Evolutionary conservation across 2,797 vertebrate species (phyloP), one percentile per base, ranked within the genome.

Genomic region (Sparus aurata): DNA sequence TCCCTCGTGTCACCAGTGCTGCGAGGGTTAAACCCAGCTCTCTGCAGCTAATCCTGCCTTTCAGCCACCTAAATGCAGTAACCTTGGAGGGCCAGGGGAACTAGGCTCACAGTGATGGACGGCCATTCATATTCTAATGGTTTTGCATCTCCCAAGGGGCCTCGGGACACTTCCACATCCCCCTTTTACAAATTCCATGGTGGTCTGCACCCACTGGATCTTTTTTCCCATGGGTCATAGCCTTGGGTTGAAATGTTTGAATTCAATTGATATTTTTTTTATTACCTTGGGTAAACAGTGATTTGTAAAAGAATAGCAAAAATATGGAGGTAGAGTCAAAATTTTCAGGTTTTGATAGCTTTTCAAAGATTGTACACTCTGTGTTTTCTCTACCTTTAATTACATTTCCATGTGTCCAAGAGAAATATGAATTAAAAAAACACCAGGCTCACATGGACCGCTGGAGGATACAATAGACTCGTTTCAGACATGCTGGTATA

Each of bases 91-190:
- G 52, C 73, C 73, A 70, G 65, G 67, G 38, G 73, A 85, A 53
- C 70, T 41, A 50, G 67, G 55, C 83, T 70, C 73, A 63, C 61
- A 82, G 60, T 85, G 86, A 86, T 64, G 77, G 83, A 80, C 73
- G 10, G 61, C 61, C 80, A 90, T 94, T 95, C 85, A 90, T 91
- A 90, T 93, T 94, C 67, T 90, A 93, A 94, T 93, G 57, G 27
- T 75, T 83, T 55, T 61, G 52, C 69, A 63, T 77, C 60, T 79
- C 76, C 55, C 34, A 63, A 11, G 10, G 45, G 75, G 43, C 64
- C 47, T 30, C 12, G 3, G 52, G 63, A 74, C 76, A 58, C 67
- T 65, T 85, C 69, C 68, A 75, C 74, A 75, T 64, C 61, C 81
- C 53, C 59, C 27, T 72, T 75, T 74, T 55, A 61, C 41, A 45